These are phyloP conservation scores for Drosophila arawakana DNA, from an alignment of 1,140 invertebrate species.

Conservation along the genomic window DNA sequence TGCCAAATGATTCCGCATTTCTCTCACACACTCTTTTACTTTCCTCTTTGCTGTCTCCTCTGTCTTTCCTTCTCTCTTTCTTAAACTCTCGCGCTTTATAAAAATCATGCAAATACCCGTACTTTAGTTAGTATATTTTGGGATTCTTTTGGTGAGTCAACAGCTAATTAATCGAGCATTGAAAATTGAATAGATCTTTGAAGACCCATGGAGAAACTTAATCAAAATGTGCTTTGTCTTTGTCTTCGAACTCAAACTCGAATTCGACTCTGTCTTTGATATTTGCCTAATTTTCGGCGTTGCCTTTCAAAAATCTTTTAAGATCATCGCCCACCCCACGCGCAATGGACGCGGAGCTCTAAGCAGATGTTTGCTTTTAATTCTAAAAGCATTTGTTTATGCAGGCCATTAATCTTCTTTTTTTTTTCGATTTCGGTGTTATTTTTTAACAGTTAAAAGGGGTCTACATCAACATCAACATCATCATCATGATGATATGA, in stretches of 20 bases:
- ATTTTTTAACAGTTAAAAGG: slow-evolving; percentile 38
- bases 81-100: neutral
- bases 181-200: neutral
- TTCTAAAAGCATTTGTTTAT: slow-evolving; percentile 49
- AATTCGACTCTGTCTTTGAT: neutral
- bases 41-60: too few species aligned
- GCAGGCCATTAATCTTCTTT: slow-evolving; percentile 37
- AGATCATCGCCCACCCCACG: slow-evolving; percentile 43
- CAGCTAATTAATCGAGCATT: slow-evolving; percentile 4
- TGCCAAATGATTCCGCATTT: slow-evolving; percentile 17
- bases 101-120: neutral
- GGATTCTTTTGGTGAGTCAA: slow-evolving; percentile 12
- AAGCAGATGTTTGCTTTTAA: slow-evolving; percentile 49
- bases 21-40: neutral
- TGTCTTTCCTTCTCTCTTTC: neutral
- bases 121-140: neutral
- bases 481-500: neutral
- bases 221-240: slow-evolving; percentile 2
- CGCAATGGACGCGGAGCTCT: slow-evolving; percentile 44
- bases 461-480: slow-evolving; percentile 18
- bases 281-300: slow-evolving; percentile 8
- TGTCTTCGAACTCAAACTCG: neutral
- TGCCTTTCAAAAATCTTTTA: slow-evolving; percentile 34
- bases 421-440: slow-evolving; percentile 10
- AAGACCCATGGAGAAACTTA: neutral